Evolutionary conservation across 2,113 vertebrate species (phyloP).

Genomic region (Pseudorhombus dupliciocellatus): DNA sequence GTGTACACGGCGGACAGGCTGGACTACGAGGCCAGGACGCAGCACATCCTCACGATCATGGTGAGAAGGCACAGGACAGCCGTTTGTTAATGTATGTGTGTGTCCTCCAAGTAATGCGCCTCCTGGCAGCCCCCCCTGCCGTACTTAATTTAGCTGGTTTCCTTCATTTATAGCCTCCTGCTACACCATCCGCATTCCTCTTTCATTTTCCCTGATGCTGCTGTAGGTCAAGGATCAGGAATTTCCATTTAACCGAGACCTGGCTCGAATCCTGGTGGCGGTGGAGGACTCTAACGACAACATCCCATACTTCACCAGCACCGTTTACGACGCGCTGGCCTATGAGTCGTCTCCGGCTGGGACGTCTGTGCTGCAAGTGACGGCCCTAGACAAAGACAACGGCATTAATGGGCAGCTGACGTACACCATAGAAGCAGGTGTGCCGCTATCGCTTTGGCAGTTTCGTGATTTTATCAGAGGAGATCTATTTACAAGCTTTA

Average conservation of each 20-base stretch:
- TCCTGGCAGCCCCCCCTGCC: constrained; percentile 18
- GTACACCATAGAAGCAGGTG: constrained; percentile 94
- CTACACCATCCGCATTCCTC: constrained; percentile 32
- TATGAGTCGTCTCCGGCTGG: constrained; percentile 90
- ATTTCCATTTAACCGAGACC: constrained; percentile 94
- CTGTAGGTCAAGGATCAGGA: constrained; percentile 96
- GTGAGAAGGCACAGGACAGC: constrained; percentile 74
- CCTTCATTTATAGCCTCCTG: constrained; percentile 32
- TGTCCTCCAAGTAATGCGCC: constrained; percentile 17
- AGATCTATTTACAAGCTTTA: constrained; percentile 27
- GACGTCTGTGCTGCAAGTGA: constrained; percentile 90
- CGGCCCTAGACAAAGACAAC: constrained; percentile 94
- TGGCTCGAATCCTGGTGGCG: constrained; percentile 90
- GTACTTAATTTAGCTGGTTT: constrained; percentile 40
- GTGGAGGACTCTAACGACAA: constrained; percentile 97
- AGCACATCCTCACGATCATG: constrained; percentile 96
- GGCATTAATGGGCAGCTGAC: constrained; percentile 92
- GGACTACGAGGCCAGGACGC: constrained; percentile 91
- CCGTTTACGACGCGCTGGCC: constrained; percentile 87
- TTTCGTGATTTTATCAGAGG: background rate
- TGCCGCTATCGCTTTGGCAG: background rate
- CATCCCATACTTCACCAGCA: constrained; percentile 91
- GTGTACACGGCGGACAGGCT: constrained; percentile 90
- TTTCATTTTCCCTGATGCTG: constrained; percentile 27
- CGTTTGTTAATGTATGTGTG: constrained; percentile 8